Conservation (phyloP, 2,113 vertebrate genomes). For the Sisor rabdophorus region DNA sequence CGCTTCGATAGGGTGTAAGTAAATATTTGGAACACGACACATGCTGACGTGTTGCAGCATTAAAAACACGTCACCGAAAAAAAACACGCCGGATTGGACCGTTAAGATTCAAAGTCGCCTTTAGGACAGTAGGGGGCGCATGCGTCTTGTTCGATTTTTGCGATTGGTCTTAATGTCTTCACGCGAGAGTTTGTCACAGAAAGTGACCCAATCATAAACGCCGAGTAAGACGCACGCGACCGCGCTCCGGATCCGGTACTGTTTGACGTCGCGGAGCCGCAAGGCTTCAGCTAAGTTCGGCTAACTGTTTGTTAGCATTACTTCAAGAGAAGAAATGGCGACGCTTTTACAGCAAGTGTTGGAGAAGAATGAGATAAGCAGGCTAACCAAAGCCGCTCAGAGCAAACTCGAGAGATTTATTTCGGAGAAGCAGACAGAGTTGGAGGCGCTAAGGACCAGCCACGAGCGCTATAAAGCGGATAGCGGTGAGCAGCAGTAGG, state of each 20-base stretch:
- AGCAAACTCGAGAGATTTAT: slow-evolving; percentile 87
- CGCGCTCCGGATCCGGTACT: not conserved
- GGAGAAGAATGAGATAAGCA: slow-evolving; percentile 82
- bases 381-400: slow-evolving; percentile 81
- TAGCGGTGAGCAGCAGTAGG: slow-evolving; percentile 70
- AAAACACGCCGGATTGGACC: slow-evolving; percentile 4
- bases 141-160: not conserved
- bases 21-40: not conserved
- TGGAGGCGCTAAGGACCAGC: slow-evolving; percentile 76
- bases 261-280: slow-evolving; percentile 1
- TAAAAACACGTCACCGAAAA: slow-evolving; percentile 6
- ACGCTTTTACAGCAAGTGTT: slow-evolving; percentile 82
- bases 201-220: not conserved
- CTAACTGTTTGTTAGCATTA: slow-evolving; percentile 1
- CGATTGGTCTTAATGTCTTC: not conserved
- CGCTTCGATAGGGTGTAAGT: too few species aligned
- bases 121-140: not conserved
- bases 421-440: slow-evolving; percentile 82
- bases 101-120: too few species aligned
- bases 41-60: slow-evolving; percentile 7
- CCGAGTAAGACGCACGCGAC: not conserved
- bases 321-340: slow-evolving; percentile 71
- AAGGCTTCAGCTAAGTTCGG: not conserved
- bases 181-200: not conserved
- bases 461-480: slow-evolving; percentile 88